Conservation (phyloP, 2,888 invertebrate genomes). For the Falcaria lacertinaria region DNA sequence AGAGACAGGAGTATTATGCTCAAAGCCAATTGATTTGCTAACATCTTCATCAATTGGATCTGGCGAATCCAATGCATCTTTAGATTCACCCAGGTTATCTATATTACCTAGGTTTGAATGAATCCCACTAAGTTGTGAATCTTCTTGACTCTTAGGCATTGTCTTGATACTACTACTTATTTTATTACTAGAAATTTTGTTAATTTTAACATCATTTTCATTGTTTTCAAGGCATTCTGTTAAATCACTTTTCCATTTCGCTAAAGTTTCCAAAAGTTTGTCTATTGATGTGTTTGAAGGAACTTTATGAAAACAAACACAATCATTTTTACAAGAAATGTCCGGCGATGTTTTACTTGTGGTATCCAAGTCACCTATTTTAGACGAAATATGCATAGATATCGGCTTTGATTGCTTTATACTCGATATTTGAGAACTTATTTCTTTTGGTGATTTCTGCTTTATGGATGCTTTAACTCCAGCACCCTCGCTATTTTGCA, state of each 20-base stretch:
- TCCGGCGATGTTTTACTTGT: conserved; percentile 15
- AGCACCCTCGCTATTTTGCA: neutral
- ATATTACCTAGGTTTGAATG: neutral
- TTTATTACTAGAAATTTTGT: conserved; percentile 1
- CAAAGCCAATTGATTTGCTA: conserved; percentile 4
- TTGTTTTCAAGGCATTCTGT: conserved; percentile 9
- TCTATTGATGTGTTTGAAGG: conserved; percentile 64
- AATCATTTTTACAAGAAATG: conserved; percentile 33
- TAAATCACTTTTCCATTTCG: conserved; percentile 40
- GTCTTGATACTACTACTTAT: neutral
- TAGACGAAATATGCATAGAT: conserved; percentile 16
- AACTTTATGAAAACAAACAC: conserved; percentile 54
- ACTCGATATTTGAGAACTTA: conserved; percentile 19
- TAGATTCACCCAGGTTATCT: neutral
- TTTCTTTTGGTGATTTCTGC: conserved; percentile 21
- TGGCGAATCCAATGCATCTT: neutral
- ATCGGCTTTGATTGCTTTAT: conserved; percentile 41
- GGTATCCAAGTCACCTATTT: conserved; percentile 11
- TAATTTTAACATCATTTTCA: conserved; percentile 11
- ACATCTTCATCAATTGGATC: neutral
- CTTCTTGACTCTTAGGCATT: neutral
- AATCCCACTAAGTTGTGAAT: neutral
- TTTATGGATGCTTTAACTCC: conserved; percentile 15
- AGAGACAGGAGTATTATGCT: conserved; percentile 14
- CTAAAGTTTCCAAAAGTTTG: conserved; percentile 46